Percentiles rank a stretch among this genome's conserved stretches.
Evolutionary conservation across 53 echinoderm and acorn worm genomes (phyloP).

Genomic region (Luidia sarsii): DNA sequence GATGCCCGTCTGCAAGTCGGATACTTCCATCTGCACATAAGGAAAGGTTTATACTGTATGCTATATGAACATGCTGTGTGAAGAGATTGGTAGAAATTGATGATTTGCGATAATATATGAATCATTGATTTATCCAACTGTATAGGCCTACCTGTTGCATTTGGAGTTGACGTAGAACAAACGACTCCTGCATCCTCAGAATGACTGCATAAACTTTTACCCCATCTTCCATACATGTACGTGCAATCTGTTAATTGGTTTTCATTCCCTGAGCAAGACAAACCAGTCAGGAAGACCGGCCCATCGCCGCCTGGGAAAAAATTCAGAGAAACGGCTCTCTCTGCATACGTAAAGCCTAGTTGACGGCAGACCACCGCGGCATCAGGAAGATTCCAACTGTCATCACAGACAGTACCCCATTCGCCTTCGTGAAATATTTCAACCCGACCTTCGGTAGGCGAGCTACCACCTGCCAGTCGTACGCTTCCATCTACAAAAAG

Average conservation of each 20-base stretch:
- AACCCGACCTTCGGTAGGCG: not conserved
- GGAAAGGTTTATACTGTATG: too few species aligned
- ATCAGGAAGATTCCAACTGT: conserved; percentile 1
- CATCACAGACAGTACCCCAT: conserved; percentile 7
- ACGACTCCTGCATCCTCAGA: conserved; percentile 7
- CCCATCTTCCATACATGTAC: conserved; percentile 5
- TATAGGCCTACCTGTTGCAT: not conserved
- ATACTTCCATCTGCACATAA: not conserved
- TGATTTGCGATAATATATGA: too few species aligned
- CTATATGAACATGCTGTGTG: too few species aligned
- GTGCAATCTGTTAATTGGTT: not conserved
- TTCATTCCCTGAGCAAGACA: conserved; percentile 5
- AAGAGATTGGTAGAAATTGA: too few species aligned
- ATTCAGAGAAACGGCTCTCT: not conserved
- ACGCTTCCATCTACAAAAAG: not conserved
- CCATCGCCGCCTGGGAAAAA: not conserved
- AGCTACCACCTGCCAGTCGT: not conserved
- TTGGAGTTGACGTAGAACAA: not conserved
- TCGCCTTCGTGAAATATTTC: too few species aligned
- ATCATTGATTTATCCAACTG: not conserved
- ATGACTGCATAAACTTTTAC: conserved; percentile 1
- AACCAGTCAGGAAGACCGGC: not conserved
- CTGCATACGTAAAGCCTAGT: conserved; percentile 11
- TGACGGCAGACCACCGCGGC: conserved; percentile 27
- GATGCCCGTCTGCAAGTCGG: not conserved